These are phyloP conservation scores for Cryptus armator DNA, from an alignment of 2,888 invertebrate genomes.

Conservation along the genomic window DNA sequence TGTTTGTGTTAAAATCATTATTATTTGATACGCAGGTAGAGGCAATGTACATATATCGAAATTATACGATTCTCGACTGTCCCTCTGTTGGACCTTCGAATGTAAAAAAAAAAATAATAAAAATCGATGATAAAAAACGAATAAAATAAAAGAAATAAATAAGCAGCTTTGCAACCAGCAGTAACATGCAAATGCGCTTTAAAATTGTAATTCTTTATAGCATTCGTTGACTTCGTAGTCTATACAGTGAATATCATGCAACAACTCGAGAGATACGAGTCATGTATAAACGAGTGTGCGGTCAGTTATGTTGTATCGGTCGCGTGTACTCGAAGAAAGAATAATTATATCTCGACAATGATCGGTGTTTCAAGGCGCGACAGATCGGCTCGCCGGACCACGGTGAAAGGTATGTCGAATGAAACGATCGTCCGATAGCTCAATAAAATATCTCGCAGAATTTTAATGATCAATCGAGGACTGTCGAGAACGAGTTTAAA, in stretches of 20 bases:
- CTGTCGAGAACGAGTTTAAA: neutral
- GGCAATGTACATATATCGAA: neutral
- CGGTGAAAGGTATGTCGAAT: slow-evolving; percentile 61
- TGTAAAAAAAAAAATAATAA: neutral
- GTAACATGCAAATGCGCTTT: slow-evolving; percentile 29
- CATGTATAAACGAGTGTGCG: slow-evolving; percentile 10
- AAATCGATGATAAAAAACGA: neutral
- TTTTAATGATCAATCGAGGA: slow-evolving; percentile 27
- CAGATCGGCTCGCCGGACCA: slow-evolving; percentile 27
- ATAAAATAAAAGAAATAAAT: slow-evolving; percentile 20
- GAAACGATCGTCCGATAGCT: slow-evolving; percentile 33
- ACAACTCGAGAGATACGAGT: slow-evolving; percentile 13
- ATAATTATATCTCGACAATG: slow-evolving; percentile 62
- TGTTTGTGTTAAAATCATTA: slow-evolving; percentile 2
- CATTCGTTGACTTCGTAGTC: slow-evolving; percentile 16
- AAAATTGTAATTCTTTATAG: slow-evolving; percentile 32
- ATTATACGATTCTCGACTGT: neutral
- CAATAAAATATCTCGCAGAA: slow-evolving; percentile 23
- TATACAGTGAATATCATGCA: slow-evolving; percentile 14
- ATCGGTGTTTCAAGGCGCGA: slow-evolving; percentile 65
- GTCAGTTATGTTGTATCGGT: slow-evolving; percentile 20
- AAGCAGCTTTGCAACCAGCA: slow-evolving; percentile 1
- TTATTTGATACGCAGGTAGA: neutral
- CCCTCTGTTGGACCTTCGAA: neutral
- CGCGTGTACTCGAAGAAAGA: slow-evolving; percentile 7